Evolutionary conservation across 2,113 vertebrate species (phyloP).

Genomic region (Narcine bancroftii): DNA sequence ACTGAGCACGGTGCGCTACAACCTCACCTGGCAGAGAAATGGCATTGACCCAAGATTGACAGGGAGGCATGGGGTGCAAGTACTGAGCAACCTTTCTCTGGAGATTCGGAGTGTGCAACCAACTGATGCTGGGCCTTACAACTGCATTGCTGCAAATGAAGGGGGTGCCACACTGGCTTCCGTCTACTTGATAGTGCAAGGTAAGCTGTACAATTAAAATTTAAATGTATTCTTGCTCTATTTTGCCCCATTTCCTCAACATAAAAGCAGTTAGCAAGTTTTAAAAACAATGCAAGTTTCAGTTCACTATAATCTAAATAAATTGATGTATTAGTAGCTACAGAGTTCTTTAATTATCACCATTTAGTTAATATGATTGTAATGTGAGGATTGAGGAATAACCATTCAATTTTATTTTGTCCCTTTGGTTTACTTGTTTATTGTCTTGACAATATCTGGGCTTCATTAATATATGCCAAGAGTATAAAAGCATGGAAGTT

Average conservation of each 20-base stretch:
- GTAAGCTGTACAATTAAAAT: constrained; percentile 48
- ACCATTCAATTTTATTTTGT: neutral
- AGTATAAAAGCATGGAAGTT: no score
- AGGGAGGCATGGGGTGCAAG: constrained; percentile 50
- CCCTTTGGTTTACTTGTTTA: neutral
- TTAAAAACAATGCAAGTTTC: neutral
- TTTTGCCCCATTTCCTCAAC: neutral
- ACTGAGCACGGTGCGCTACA: constrained; percentile 70
- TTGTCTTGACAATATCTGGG: neutral
- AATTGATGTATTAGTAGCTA: neutral
- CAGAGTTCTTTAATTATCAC: no score
- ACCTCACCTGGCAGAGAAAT: constrained; percentile 78
- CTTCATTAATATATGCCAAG: no score
- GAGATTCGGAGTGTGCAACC: constrained; percentile 60
- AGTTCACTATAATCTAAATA: neutral
- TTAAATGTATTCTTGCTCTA: neutral
- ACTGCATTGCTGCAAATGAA: constrained; percentile 67
- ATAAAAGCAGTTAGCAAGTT: neutral
- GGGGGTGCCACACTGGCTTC: constrained; percentile 62
- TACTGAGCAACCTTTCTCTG: constrained; percentile 69
- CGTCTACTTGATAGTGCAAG: constrained; percentile 77
- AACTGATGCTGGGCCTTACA: constrained; percentile 68
- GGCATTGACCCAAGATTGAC: constrained; percentile 53
- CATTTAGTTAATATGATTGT: neutral
- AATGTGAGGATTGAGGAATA: neutral